These are phyloP conservation scores for Artibeus jamaicensis DNA, from an alignment of 2,797 vertebrate genomes.

Conservation along the genomic window DNA sequence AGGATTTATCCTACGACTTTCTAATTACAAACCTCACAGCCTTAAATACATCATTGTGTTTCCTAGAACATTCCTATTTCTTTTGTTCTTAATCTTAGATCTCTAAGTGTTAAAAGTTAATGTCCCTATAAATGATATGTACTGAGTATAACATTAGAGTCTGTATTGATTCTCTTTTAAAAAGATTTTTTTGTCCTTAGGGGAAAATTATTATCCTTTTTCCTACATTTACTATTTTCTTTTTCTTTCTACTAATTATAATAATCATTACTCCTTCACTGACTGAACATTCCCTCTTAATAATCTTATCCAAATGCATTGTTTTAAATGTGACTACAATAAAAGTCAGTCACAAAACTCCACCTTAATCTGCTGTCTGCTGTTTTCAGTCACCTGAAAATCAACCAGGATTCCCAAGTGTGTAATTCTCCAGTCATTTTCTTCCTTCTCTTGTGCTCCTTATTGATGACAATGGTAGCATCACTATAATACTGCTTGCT, in stretches of 20 bases:
- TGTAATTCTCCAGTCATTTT: neutral
- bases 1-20: neutral
- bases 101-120: neutral
- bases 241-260: neutral
- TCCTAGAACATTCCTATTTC: neutral
- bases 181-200: neutral
- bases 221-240: neutral
- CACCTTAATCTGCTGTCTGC: neutral
- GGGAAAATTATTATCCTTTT: neutral
- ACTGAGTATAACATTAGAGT: neutral
- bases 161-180: neutral
- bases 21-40: neutral
- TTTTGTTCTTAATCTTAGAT: constrained; percentile 7
- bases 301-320: neutral
- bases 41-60: neutral
- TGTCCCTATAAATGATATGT: neutral
- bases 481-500: neutral
- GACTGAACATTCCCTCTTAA: neutral
- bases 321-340: neutral
- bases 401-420: neutral
- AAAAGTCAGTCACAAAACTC: neutral
- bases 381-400: neutral
- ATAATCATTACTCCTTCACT: neutral
- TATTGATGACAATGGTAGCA: neutral
- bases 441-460: neutral